A percentile compares a stretch with the other conserved stretches of the same genome.
Evolutionary conservation across 1,140 invertebrate genomes (phyloP).

Genomic region (Ruditapes philippinarum): DNA sequence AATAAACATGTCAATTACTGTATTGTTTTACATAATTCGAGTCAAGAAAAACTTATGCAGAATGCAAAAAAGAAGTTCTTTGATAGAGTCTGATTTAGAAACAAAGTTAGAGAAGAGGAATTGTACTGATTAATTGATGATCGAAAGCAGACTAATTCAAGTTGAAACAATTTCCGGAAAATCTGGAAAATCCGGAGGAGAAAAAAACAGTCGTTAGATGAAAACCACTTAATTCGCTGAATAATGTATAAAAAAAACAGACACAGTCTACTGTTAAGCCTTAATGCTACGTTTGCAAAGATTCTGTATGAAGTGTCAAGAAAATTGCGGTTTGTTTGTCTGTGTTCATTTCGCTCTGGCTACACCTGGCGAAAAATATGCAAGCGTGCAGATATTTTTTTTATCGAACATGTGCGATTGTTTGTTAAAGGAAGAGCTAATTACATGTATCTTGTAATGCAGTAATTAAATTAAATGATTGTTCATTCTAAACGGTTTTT

Average conservation of each 20-base stretch:
- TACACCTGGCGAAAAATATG: constrained; percentile 25
- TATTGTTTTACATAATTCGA: no score
- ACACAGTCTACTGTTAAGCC: background rate
- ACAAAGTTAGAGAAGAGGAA: background rate
- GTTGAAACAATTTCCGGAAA: background rate
- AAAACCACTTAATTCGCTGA: background rate
- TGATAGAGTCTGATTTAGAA: no score
- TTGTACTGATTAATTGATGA: background rate
- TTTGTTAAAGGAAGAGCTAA: no score
- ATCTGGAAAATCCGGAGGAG: background rate
- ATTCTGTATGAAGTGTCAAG: constrained; percentile 24
- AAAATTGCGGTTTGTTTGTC: constrained; percentile 24
- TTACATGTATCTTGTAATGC: no score
- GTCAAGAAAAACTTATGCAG: no score
- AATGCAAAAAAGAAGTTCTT: no score
- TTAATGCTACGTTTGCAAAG: background rate
- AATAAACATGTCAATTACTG: no score
- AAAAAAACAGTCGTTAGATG: background rate
- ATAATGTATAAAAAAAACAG: background rate
- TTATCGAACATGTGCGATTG: background rate
- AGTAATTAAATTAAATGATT: no score
- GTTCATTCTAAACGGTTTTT: no score
- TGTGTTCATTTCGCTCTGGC: background rate
- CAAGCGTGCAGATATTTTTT: background rate
- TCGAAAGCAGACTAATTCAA: background rate